These are phyloP conservation scores for Ferrisia virgata DNA, from an alignment of 2,888 invertebrate genomes.

Conservation along the genomic window DNA sequence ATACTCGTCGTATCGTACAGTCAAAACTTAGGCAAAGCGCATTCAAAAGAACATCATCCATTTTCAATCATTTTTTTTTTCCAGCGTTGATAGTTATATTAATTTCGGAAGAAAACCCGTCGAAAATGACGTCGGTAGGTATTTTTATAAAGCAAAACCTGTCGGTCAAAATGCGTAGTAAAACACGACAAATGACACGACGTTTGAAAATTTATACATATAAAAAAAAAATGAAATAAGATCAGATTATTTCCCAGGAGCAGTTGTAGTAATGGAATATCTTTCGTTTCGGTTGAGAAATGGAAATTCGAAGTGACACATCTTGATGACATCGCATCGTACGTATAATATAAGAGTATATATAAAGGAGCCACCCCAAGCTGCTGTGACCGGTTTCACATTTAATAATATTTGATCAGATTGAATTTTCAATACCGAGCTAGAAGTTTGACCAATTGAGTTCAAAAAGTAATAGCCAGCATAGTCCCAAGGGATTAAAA, in stretches of 20 bases:
- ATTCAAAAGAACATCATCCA: background rate
- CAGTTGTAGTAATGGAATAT: constrained; percentile 17
- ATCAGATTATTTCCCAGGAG: constrained; percentile 29
- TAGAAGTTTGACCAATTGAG: constrained; percentile 18
- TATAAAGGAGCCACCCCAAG: background rate
- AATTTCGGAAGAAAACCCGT: background rate
- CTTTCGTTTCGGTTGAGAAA: constrained; percentile 1
- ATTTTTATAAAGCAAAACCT: background rate
- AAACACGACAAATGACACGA: background rate
- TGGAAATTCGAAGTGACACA: constrained; percentile 15
- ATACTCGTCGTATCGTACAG: too few relatives aligned
- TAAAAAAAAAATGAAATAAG: constrained; percentile 8
- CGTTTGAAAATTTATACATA: background rate
- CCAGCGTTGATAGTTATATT: background rate
- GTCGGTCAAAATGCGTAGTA: background rate
- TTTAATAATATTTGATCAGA: constrained; percentile 33
- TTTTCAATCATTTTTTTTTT: background rate
- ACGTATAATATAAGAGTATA: too few relatives aligned
- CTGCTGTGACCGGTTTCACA: background rate
- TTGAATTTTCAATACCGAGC: background rate
- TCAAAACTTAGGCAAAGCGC: background rate
- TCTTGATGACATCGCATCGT: background rate
- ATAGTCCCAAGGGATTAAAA: background rate
- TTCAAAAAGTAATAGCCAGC: constrained; percentile 23
- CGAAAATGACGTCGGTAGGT: background rate